phyloP scores from a whole-genome alignment of 35 echinoderm and acorn worm species.

The Patiria miniata region DNA sequence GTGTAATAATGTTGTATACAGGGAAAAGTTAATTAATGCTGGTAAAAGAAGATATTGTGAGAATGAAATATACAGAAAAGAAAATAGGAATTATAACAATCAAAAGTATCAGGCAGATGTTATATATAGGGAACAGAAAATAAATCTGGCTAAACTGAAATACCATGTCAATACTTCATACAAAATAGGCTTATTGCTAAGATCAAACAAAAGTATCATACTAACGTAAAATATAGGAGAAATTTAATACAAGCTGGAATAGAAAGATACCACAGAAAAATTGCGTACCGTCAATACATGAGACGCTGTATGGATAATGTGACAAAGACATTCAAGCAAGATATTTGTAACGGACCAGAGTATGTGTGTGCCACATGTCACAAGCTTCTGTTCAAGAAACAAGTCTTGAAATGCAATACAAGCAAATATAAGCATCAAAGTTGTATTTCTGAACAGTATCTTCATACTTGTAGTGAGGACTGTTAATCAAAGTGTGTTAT shows the following conservation, averaged over 20 bases:
- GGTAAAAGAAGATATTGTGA: too few relatives aligned
- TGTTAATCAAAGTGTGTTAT: too few relatives aligned
- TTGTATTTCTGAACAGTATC: too few relatives aligned
- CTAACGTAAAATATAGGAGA: neutral
- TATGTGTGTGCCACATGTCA: too few relatives aligned
- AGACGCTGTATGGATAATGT: neutral
- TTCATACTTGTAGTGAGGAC: too few relatives aligned
- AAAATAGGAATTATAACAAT: too few relatives aligned
- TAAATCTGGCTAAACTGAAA: neutral
- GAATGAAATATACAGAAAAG: too few relatives aligned
- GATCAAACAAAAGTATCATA: neutral
- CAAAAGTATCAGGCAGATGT: neutral
- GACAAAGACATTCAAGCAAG: conserved; percentile 27
- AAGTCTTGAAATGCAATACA: too few relatives aligned
- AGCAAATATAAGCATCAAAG: too few relatives aligned
- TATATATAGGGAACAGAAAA: neutral
- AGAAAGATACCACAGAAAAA: neutral
- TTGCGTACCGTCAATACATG: neutral
- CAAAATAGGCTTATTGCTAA: neutral
- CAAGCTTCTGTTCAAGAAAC: too few relatives aligned
- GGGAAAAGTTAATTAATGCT: too few relatives aligned
- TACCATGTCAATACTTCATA: neutral
- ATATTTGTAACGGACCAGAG: conserved; percentile 39
- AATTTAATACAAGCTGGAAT: neutral
- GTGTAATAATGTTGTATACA: too few relatives aligned